Evolutionary conservation across 2,888 invertebrate genomes (phyloP).

Genomic region (Pandemis cinnamomeana): DNA sequence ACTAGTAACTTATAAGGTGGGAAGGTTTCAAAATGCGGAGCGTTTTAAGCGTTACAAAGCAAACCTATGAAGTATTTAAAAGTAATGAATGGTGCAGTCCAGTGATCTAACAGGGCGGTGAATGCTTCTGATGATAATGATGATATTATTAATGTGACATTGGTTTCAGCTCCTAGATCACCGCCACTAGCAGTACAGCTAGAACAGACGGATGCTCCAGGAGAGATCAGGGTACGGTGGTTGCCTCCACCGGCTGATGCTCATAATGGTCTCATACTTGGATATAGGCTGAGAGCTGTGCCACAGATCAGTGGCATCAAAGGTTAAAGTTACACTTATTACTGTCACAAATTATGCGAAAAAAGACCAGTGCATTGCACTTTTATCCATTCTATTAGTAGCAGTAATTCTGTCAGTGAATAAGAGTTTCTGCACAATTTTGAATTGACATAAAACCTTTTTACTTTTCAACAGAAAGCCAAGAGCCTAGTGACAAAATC

Average conservation of each 20-base stretch:
- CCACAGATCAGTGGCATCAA: conserved; percentile 73
- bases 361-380: too few relatives aligned
- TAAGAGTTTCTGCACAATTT: not conserved
- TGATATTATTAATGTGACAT: not conserved
- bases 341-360: too few relatives aligned
- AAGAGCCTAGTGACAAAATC: conserved; percentile 73
- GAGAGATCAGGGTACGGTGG: conserved; percentile 76
- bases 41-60: too few relatives aligned
- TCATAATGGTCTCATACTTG: conserved; percentile 77
- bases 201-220: conserved; percentile 76
- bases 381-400: not conserved
- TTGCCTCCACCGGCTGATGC: conserved; percentile 76
- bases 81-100: too few relatives aligned
- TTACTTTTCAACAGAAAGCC: conserved; percentile 59
- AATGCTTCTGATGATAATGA: not conserved
- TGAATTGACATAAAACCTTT: not conserved
- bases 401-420: not conserved
- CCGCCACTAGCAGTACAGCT: conserved; percentile 77
- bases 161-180: conserved; percentile 70
- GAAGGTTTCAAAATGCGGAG: too few relatives aligned
- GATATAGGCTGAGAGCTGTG: conserved; percentile 71
- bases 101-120: not conserved
- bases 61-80: too few relatives aligned
- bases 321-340: conserved; percentile 16
- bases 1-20: too few relatives aligned